Percentiles rank a stretch among this genome's conserved stretches.
Conservation (phyloP, 2,888 invertebrate species). For the Oxytorus armatus region DNA sequence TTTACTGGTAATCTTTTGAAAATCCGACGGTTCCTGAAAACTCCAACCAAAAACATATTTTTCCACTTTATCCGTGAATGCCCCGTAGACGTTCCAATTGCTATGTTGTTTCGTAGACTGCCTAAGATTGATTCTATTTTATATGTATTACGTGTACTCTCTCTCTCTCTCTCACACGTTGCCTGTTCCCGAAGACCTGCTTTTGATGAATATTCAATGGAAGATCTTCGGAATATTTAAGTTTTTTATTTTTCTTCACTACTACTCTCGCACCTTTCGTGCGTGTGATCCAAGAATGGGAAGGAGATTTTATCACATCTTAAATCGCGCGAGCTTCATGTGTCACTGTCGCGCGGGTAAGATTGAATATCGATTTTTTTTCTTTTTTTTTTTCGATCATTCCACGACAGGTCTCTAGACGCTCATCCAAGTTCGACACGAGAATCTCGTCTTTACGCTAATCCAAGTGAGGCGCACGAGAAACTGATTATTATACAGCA, state of each 20-base stretch:
- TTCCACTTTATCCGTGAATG: too few species aligned
- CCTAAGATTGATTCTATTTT: neutral
- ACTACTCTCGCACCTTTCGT: neutral
- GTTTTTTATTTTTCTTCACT: conserved; percentile 9
- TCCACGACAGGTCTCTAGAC: neutral
- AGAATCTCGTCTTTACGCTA: too few species aligned
- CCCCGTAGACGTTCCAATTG: too few species aligned
- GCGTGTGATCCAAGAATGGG: neutral
- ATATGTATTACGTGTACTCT: neutral
- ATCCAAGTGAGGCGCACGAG: too few species aligned
- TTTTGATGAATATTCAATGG: conserved; percentile 54
- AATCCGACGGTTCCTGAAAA: too few species aligned
- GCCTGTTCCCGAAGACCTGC: too few species aligned
- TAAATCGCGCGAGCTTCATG: neutral
- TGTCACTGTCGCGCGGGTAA: neutral
- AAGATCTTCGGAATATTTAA: conserved; percentile 51
- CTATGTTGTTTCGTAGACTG: too few species aligned
- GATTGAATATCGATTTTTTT: conserved; percentile 2
- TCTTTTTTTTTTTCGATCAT: too few species aligned
- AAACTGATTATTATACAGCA: too few species aligned
- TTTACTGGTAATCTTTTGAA: too few species aligned
- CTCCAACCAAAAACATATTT: too few species aligned
- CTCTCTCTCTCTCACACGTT: neutral
- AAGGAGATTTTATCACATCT: conserved; percentile 6
- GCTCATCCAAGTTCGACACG: too few species aligned